Percentiles rank a stretch among this genome's conserved stretches.
phyloP scores from a whole-genome alignment of 2,797 vertebrate species.

The Adrianichthys oophorus region DNA sequence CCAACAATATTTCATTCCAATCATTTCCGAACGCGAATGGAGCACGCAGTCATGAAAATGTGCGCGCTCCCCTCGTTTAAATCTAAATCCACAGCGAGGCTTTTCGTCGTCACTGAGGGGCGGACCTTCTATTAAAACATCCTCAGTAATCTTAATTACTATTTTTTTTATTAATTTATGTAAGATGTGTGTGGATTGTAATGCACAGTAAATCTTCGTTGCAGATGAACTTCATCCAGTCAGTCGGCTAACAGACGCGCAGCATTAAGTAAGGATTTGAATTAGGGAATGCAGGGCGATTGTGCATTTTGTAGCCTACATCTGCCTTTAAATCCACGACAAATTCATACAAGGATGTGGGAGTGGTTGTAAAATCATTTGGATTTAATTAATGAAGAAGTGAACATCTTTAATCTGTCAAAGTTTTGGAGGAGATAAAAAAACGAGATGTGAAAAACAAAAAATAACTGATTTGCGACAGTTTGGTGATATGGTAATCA shows the following conservation, averaged over 20 bases:
- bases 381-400: not conserved
- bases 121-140: conserved; percentile 1
- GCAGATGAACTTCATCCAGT: conserved; percentile 45
- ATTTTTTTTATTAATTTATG: conserved; percentile 27
- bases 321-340: conserved; percentile 65
- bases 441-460: not conserved
- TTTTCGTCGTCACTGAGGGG: conserved; percentile 6
- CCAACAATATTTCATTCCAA: no score
- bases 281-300: conserved; percentile 38
- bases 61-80: not conserved
- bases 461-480: conserved; percentile 16
- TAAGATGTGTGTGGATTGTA: conserved; percentile 57
- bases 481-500: conserved; percentile 62
- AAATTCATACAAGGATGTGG: conserved; percentile 30
- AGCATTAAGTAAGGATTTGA: conserved; percentile 75
- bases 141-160: conserved; percentile 11
- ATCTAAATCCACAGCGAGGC: not conserved
- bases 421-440: not conserved
- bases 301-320: conserved; percentile 58
- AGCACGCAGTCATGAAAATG: conserved; percentile 8
- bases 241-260: conserved; percentile 41
- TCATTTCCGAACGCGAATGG: no score
- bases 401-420: not conserved
- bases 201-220: conserved; percentile 51
- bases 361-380: not conserved